A percentile compares a stretch with the other conserved stretches of the same genome.
Evolutionary conservation across 2,888 invertebrate species (phyloP).

Genomic region (Dermolepida albohirtum): DNA sequence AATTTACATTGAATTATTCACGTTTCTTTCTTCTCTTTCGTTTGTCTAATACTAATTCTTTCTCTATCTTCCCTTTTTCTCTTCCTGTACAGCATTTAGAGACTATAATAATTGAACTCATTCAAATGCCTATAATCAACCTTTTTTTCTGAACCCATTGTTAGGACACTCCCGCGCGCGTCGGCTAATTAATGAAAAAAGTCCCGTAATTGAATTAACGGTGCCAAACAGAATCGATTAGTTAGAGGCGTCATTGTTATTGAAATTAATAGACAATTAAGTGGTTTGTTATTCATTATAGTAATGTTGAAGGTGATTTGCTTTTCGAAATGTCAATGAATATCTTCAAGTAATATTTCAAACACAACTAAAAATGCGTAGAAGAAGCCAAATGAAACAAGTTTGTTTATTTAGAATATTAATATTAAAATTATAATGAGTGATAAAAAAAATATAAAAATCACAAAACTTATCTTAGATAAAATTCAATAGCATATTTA

Average conservation of each 20-base stretch:
- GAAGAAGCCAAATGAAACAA: conserved; percentile 17
- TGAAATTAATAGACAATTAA: conserved; percentile 37
- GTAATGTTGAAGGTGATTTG: conserved; percentile 24
- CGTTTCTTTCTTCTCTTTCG: conserved; percentile 46
- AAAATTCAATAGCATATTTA: too few relatives aligned
- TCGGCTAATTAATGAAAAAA: conserved; percentile 28
- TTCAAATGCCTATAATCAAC: conserved; percentile 36
- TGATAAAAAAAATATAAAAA: too few relatives aligned
- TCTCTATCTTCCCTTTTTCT: neutral
- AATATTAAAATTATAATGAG: too few relatives aligned
- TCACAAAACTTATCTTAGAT: too few relatives aligned
- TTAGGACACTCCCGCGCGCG: conserved; percentile 38
- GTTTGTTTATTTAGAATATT: neutral
- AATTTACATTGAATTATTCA: conserved; percentile 62
- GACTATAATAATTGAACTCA: conserved; percentile 41
- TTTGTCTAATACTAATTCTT: neutral
- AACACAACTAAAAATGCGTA: conserved; percentile 18
- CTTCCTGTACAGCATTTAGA: conserved; percentile 33
- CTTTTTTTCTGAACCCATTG: conserved; percentile 32
- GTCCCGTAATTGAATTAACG: conserved; percentile 36
- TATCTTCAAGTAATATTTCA: conserved; percentile 17
- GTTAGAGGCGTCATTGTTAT: conserved; percentile 35
- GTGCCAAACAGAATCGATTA: conserved; percentile 35
- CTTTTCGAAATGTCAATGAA: conserved; percentile 30
- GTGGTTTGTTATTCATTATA: conserved; percentile 25